A percentile compares a stretch with the other conserved stretches of the same genome.
phyloP scores from a whole-genome alignment of 92 coral and sea anemone genomes.

The Heteractis magnifica region DNA sequence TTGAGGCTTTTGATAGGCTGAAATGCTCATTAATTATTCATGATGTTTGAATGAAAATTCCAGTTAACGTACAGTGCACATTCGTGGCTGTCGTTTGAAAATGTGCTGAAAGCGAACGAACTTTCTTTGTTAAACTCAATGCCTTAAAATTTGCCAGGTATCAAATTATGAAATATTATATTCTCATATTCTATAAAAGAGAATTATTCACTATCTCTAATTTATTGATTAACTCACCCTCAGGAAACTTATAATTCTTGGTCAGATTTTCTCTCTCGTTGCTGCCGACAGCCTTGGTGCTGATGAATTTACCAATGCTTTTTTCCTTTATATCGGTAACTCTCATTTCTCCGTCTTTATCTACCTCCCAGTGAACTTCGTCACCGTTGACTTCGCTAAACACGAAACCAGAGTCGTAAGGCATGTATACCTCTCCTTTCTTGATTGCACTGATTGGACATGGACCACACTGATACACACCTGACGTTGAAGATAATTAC shows the following conservation, averaged over 20 bases:
- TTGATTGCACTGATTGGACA: slow-evolving; percentile 81
- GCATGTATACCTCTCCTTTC: slow-evolving; percentile 73
- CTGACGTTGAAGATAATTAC: slow-evolving; percentile 8
- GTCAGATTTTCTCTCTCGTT: slow-evolving; percentile 43
- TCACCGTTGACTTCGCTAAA: slow-evolving; percentile 93
- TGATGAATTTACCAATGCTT: slow-evolving; percentile 55
- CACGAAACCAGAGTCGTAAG: slow-evolving; percentile 77
- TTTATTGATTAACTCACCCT: slow-evolving; percentile 22
- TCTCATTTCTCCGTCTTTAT: slow-evolving; percentile 44
- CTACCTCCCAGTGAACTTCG: slow-evolving; percentile 71
- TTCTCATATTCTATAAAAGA: too few species aligned
- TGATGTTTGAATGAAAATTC: too few species aligned
- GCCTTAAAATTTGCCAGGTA: too few species aligned
- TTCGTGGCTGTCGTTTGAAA: too few species aligned
- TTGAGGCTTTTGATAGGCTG: too few species aligned
- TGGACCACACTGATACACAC: slow-evolving; percentile 80
- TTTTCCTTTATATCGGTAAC: slow-evolving; percentile 28
- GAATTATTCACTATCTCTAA: background rate
- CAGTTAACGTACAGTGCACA: too few species aligned
- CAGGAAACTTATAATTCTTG: slow-evolving; percentile 38
- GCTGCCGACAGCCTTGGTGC: slow-evolving; percentile 62
- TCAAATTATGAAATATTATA: too few species aligned
- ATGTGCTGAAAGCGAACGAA: too few species aligned
- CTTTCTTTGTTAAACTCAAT: too few species aligned
- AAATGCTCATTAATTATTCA: too few species aligned